A percentile compares a stretch with the other conserved stretches of the same genome.
Conservation (phyloP, 2,888 invertebrate genomes). For the Labia minor region DNA sequence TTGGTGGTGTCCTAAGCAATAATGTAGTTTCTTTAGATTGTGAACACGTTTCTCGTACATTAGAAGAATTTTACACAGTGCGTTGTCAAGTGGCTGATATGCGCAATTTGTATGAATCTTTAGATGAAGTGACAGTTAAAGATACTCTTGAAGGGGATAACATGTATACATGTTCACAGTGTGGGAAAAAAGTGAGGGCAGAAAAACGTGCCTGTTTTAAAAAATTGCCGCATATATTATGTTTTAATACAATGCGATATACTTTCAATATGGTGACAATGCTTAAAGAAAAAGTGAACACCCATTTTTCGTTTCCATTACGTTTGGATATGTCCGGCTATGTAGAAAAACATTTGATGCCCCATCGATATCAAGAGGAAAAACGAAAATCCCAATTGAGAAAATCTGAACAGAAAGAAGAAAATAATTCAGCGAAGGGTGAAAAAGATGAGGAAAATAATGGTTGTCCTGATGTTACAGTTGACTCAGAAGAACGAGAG, state of each 20-base stretch:
- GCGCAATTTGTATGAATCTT: slow-evolving; percentile 86
- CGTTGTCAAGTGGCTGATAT: slow-evolving; percentile 94
- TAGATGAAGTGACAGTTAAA: slow-evolving; percentile 94
- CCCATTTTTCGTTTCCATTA: slow-evolving; percentile 91
- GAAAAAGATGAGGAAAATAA: slow-evolving; percentile 24
- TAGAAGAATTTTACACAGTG: slow-evolving; percentile 94
- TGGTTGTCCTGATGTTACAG: slow-evolving; percentile 28
- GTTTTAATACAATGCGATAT: slow-evolving; percentile 95
- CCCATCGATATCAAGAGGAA: slow-evolving; percentile 66
- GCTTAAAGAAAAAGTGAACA: slow-evolving; percentile 94
- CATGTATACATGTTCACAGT: slow-evolving; percentile 94
- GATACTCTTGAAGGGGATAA: slow-evolving; percentile 94
- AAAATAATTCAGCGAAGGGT: slow-evolving; percentile 27
- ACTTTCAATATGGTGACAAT: slow-evolving; percentile 96
- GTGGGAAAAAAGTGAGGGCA: slow-evolving; percentile 87
- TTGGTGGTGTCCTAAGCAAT: slow-evolving; percentile 88
- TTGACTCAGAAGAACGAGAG: slow-evolving; percentile 33
- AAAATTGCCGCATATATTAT: slow-evolving; percentile 81
- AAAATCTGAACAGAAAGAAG: slow-evolving; percentile 29
- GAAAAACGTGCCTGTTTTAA: slow-evolving; percentile 93
- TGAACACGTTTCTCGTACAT: slow-evolving; percentile 83
- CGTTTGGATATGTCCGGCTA: slow-evolving; percentile 89
- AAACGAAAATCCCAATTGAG: slow-evolving; percentile 44
- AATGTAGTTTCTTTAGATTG: slow-evolving; percentile 94
- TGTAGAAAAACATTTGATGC: slow-evolving; percentile 86